phyloP scores from a whole-genome alignment of 1,140 invertebrate genomes.

The Ylistrum balloti region DNA sequence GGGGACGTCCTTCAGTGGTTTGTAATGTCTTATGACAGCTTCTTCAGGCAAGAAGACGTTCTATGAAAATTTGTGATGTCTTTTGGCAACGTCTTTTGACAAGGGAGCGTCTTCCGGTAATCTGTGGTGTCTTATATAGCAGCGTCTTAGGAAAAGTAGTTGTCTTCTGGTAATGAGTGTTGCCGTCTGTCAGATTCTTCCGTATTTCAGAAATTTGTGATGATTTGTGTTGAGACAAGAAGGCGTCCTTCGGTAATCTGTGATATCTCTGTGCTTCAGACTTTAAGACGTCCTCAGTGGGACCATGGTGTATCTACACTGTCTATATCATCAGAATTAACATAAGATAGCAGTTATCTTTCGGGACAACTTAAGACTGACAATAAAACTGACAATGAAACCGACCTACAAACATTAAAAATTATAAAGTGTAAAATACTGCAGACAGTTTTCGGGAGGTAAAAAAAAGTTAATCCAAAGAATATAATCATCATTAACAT shows the following conservation, averaged over 20 bases:
- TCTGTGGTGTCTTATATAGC: not conserved
- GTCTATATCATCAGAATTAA: not conserved
- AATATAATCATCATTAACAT: not conserved
- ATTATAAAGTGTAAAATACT: not conserved
- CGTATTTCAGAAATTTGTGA: too few relatives aligned
- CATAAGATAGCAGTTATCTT: not conserved
- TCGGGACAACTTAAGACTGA: not conserved
- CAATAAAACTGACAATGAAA: not conserved
- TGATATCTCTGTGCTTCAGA: not conserved
- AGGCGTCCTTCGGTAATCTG: too few relatives aligned
- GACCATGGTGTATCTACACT: not conserved
- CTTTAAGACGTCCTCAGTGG: not conserved
- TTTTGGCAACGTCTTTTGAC: too few relatives aligned
- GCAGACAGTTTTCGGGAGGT: not conserved
- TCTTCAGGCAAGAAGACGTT: too few relatives aligned
- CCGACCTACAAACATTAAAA: constrained; percentile 23
- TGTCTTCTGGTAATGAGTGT: too few relatives aligned
- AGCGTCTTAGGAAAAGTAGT: not conserved
- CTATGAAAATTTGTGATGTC: too few relatives aligned
- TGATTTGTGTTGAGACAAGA: not conserved
- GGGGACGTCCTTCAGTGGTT: too few relatives aligned
- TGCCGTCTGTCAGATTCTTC: too few relatives aligned
- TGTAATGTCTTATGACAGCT: too few relatives aligned
- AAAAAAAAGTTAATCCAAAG: not conserved
- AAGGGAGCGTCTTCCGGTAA: not conserved